Evolutionary conservation across 2,797 vertebrate genomes (phyloP).

Genomic region (Neopelma chrysocephalum): DNA sequence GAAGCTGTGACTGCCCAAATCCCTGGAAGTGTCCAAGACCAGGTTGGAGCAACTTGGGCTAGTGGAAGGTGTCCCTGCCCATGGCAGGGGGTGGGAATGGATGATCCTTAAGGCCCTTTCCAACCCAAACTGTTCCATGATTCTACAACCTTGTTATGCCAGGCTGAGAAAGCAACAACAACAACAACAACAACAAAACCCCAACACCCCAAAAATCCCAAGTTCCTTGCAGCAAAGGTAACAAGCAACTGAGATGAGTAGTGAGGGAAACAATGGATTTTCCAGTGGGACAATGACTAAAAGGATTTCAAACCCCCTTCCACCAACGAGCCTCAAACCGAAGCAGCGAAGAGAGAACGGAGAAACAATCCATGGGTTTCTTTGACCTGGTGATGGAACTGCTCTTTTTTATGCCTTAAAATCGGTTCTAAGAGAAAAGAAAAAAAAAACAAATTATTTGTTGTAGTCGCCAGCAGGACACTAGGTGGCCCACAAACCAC

Average conservation of each 20-base stretch:
- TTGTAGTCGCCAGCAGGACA: not conserved
- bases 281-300: not conserved
- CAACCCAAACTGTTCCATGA: not conserved
- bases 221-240: not conserved
- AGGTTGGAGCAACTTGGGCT: rapidly evolving
- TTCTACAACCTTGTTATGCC: not conserved
- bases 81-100: not conserved
- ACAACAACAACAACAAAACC: too few relatives aligned
- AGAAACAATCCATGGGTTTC: not conserved
- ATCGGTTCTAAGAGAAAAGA: not conserved
- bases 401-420: not conserved
- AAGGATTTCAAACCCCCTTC: not conserved
- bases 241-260: not conserved
- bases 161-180: not conserved
- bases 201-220: rapidly evolving
- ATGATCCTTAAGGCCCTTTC: not conserved
- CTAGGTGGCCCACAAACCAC: constrained; percentile 50
- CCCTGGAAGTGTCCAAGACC: not conserved
- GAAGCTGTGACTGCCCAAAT: not conserved
- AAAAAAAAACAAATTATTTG: not conserved
- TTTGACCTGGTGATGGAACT: rapidly evolving
- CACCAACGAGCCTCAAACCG: rapidly evolving
- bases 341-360: not conserved
- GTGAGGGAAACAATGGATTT: not conserved
- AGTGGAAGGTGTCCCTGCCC: rapidly evolving